Conservation (phyloP, 2,888 invertebrate genomes). For the Dexiosoma caninum region DNA sequence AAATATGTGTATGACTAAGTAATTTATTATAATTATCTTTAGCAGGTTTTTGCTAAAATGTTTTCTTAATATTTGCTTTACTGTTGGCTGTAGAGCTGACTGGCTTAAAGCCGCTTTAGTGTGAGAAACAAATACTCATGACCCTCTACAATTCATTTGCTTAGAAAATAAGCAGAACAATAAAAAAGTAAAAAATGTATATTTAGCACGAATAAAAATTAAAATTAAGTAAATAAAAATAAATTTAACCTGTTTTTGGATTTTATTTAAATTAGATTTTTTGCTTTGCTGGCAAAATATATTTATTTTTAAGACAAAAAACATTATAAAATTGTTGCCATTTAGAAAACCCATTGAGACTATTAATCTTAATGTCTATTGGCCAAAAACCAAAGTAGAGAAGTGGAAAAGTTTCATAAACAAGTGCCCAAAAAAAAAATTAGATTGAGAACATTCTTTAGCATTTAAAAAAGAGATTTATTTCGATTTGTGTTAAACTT, state of each 20-base stretch:
- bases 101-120: conserved; percentile 11
- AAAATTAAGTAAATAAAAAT: conserved; percentile 22
- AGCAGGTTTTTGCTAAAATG: conserved; percentile 12
- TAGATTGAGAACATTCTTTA: not conserved
- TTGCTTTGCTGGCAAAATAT: not conserved
- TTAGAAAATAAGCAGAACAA: too few relatives aligned
- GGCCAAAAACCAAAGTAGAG: not conserved
- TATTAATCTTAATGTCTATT: conserved; percentile 54
- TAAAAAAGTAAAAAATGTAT: not conserved
- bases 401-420: not conserved
- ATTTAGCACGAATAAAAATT: conserved; percentile 21
- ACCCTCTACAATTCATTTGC: not conserved
- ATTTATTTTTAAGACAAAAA: conserved; percentile 5
- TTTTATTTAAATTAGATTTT: not conserved
- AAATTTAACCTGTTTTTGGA: conserved; percentile 23
- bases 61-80: not conserved
- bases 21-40: conserved; percentile 30
- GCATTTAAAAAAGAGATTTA: not conserved
- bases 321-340: conserved; percentile 17
- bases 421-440: not conserved
- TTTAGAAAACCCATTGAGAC: conserved; percentile 59
- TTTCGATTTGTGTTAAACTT: not conserved
- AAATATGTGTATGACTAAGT: not conserved
- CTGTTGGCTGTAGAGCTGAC: not conserved
- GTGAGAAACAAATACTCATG: conserved; percentile 56